Conservation (phyloP, 2,797 vertebrate genomes). For the Chiloscyllium punctatum region DNA sequence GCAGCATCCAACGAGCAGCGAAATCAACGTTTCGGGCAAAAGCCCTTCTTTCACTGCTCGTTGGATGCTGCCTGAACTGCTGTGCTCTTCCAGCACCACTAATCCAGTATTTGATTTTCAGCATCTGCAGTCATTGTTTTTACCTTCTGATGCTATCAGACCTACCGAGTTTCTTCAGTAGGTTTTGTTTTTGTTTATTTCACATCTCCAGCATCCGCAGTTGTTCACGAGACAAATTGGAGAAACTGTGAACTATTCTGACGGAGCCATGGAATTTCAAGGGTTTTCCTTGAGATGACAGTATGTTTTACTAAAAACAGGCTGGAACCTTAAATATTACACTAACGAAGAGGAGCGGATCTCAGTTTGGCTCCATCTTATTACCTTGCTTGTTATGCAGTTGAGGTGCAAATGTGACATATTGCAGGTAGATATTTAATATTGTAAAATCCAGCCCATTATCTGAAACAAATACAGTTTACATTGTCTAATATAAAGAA, state of each 20-base stretch:
- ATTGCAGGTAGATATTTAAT: not conserved
- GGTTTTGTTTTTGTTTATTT: too few species aligned
- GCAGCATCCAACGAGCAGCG: too few species aligned
- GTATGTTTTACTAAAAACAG: not conserved
- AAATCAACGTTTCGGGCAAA: too few species aligned
- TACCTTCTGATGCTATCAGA: too few species aligned
- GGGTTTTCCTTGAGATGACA: not conserved
- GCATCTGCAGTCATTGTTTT: too few species aligned
- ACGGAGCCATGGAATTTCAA: not conserved
- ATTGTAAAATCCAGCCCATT: not conserved
- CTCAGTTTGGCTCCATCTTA: not conserved
- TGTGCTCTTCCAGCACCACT: too few species aligned
- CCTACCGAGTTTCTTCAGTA: too few species aligned
- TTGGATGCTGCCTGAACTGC: too few species aligned
- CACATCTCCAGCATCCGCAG: too few species aligned
- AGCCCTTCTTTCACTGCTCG: too few species aligned
- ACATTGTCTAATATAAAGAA: not conserved
- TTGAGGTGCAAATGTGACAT: not conserved
- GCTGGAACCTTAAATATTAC: not conserved
- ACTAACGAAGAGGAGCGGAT: not conserved
- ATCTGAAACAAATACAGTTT: not conserved
- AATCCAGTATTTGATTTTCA: too few species aligned
- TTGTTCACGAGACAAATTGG: not conserved
- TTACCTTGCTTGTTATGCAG: not conserved
- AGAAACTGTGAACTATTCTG: not conserved